These are phyloP conservation scores for Gymnogyps californianus DNA, from an alignment of 2,113 vertebrate species.

Conservation along the genomic window DNA sequence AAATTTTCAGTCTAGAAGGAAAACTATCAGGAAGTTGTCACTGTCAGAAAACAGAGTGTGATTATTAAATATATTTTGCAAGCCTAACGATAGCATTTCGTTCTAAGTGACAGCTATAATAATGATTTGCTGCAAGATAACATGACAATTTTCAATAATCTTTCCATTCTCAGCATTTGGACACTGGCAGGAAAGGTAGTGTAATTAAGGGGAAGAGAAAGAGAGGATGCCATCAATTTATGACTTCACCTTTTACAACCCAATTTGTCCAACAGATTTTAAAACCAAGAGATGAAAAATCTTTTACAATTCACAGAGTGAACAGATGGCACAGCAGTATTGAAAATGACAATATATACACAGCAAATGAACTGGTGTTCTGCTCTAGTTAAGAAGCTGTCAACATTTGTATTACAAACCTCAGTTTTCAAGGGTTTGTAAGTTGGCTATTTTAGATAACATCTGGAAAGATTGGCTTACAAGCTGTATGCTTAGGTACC, in stretches of 20 bases:
- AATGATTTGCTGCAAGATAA: constrained; percentile 33
- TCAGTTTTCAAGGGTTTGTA: constrained; percentile 58
- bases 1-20: neutral
- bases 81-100: neutral
- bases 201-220: constrained; percentile 4
- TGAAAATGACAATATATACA: constrained; percentile 59
- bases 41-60: neutral
- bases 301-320: constrained; percentile 41
- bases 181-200: neutral
- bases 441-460: constrained; percentile 58
- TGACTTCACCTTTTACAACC: constrained; percentile 40
- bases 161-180: neutral
- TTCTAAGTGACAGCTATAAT: neutral
- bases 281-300: constrained; percentile 35
- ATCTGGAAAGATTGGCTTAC: constrained; percentile 54
- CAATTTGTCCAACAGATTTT: constrained; percentile 25
- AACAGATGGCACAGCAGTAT: constrained; percentile 64
- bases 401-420: constrained; percentile 63
- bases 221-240: neutral
- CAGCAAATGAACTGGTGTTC: constrained; percentile 48
- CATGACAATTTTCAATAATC: constrained; percentile 7
- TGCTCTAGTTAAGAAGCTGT: constrained; percentile 63
- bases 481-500: neutral
- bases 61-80: neutral
- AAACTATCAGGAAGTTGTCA: neutral